phyloP scores from a whole-genome alignment of 2,113 vertebrate species.

The Crypturellus undulatus region DNA sequence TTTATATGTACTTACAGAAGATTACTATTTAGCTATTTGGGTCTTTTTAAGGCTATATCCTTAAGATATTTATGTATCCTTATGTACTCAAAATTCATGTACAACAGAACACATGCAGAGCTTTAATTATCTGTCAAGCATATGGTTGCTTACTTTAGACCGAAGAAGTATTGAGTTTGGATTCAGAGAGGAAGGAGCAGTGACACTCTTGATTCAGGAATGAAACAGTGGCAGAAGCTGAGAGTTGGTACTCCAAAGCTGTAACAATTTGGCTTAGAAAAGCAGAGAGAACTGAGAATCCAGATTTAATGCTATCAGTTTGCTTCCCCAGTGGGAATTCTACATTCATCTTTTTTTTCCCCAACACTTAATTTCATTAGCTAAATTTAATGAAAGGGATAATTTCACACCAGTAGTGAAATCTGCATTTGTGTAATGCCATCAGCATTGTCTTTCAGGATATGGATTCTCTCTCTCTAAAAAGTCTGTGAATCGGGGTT shows the following conservation, averaged over 20 bases:
- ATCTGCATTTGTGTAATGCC: background rate
- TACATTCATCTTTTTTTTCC: background rate
- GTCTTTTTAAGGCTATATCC: background rate
- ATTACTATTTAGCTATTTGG: background rate
- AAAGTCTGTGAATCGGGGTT: background rate
- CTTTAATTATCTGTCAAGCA: background rate
- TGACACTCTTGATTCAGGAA: background rate
- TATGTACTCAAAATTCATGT: background rate
- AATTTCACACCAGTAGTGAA: background rate
- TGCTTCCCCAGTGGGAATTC: background rate
- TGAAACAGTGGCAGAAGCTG: background rate
- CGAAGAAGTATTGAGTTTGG: background rate
- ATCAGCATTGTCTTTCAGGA: background rate
- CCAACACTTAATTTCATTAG: background rate
- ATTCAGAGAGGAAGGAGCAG: background rate
- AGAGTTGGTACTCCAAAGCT: background rate
- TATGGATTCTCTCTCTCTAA: background rate
- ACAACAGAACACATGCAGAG: background rate
- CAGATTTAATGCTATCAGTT: background rate
- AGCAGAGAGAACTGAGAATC: background rate
- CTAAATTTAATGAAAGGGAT: background rate
- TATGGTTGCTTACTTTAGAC: background rate
- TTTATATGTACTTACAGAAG: background rate
- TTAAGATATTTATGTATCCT: background rate
- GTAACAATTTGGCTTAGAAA: background rate